A percentile compares a stretch with the other conserved stretches of the same genome.
These are phyloP conservation scores for Catostylus mosaicus DNA, from an alignment of 30 jellyfish, hydroid and myxozoan genomes.

Conservation along the genomic window DNA sequence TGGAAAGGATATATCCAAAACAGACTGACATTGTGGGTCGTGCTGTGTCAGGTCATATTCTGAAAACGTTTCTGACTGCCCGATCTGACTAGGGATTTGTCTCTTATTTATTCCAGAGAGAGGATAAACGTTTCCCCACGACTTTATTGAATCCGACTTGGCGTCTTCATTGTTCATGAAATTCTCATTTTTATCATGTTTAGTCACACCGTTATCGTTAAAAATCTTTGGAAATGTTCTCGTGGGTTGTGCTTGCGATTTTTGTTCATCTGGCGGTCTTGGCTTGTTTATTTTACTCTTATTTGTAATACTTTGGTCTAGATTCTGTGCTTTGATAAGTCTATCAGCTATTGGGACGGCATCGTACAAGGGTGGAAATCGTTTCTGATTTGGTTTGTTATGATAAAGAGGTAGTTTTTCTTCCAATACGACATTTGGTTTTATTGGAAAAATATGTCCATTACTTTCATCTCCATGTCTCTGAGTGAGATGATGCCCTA, in stretches of 20 bases:
- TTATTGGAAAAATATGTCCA: slow-evolving; percentile 8
- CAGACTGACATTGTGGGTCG: slow-evolving; percentile 60
- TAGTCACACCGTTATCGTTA: background rate
- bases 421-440: slow-evolving; percentile 44
- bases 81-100: slow-evolving; percentile 68
- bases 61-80: slow-evolving; percentile 39
- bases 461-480: slow-evolving; percentile 38
- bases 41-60: slow-evolving; percentile 64
- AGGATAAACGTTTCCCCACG: slow-evolving; percentile 44
- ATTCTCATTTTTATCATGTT: background rate
- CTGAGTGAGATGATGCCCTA: slow-evolving; percentile 46
- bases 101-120: slow-evolving; percentile 31
- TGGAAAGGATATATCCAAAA: slow-evolving; percentile 53
- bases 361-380: slow-evolving; percentile 66
- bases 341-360: slow-evolving; percentile 48
- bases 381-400: slow-evolving; percentile 11
- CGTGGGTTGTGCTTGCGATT: background rate
- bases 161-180: background rate
- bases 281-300: slow-evolving; percentile 7
- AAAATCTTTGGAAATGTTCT: slow-evolving; percentile 18
- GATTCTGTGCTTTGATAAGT: slow-evolving; percentile 10
- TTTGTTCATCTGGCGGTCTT: slow-evolving; percentile 41
- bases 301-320: background rate
- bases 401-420: slow-evolving; percentile 42
- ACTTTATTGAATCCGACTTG: slow-evolving; percentile 25